Base-by-base conservation (phyloP, 1,140 invertebrate species). In the Drosophila pruinosa region DNA sequence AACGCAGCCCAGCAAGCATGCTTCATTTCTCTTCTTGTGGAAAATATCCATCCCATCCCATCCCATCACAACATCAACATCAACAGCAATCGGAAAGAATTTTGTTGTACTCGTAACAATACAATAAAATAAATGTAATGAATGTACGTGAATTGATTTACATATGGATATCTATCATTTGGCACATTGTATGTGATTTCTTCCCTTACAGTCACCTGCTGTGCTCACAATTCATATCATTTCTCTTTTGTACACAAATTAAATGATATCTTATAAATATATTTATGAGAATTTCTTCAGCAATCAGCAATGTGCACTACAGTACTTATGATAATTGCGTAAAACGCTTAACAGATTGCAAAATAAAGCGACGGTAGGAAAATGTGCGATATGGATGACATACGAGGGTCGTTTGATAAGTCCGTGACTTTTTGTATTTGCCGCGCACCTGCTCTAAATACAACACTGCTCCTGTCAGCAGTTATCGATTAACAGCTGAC, bases 81-180 rank as follows among this genome's bases (percentile, higher is more conserved):
- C 21, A 36, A 31, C 26, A 17, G 14, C 50, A 53, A 38, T 39
- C 53, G 19, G 12, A 17, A 26, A 7, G 14, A 34, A 53, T 38
- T 38, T 53, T 14, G 17, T 15, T 14, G 12, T n/a, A n/a, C n/a
- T n/a, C n/a, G n/a, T 48, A 34, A 58, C 19, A 26, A 41, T 59
- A 59, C 17, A 57, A 57, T 57, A 34, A 38, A 57, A 57, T 57
- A 57, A 57, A 62, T 62, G 58, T 62, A 62, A 62, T 62, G 45
- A 62, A 62, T 62, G 34, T 62, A 62, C 45, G 58, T 62, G 45
- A 34, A 48, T 22, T 47, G 36, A 50, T 62, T 62, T 62, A 62
- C 58, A 50, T 48, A 62, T 48, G 21, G 43, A 45, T 47, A 53
- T 53, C 50, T 22, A 45, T 31, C 28, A 48, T 59, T 34, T 59